Base-by-base conservation (phyloP, 2,797 vertebrate genomes). In the Alfaro cultratus region DNA sequence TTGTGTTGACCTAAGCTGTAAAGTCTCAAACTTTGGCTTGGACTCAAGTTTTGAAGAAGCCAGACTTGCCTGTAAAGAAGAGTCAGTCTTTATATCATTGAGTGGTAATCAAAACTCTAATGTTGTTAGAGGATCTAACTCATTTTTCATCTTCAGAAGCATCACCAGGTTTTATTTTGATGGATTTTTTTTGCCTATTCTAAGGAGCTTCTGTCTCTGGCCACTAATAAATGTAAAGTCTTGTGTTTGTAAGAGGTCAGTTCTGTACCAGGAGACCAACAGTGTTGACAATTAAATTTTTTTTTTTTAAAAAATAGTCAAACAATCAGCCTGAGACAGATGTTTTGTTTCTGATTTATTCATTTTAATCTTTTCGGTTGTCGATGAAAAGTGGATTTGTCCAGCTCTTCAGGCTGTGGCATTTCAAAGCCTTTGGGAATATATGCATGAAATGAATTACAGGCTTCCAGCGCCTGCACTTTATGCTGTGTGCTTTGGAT, bases 371-470 rank as follows among this genome's bases (percentile, higher is more conserved):
- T 67, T 39, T 70, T n/a, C 47, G 41, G 36, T 47, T 23, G 74
- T 77, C 16, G 1, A 16, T 73, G 16, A 29, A 71, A 68, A 76
- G 80, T 6, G 51, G 26, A 70, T 87, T 68, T 57, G 2, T 83
- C 1, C 57, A 29, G 34, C 47, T 41, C 64, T 68, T 68, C 26
- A 26, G 64, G 23, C 68, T 45, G 68, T 15, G 68, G 26, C 68
- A 71, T 71, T 71, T 71, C 41, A 43, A 45, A 71, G 68, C 26
- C 68, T 78, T 72, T 4, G n/a, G 21, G 72, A 57, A 62, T 81
- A 57, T 72, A 78, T 81, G 64, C 57, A 45, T n/a, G 12, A 21
- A 75, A 80, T 88, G 71, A 87, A 85, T 91, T 74, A 80, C 73
- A 39, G 68, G 18, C 75, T 9, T 60, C 76, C 79, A 10, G 21